Evolutionary conservation across 1,140 invertebrate genomes (phyloP).

Genomic region (Fopius arisanus): DNA sequence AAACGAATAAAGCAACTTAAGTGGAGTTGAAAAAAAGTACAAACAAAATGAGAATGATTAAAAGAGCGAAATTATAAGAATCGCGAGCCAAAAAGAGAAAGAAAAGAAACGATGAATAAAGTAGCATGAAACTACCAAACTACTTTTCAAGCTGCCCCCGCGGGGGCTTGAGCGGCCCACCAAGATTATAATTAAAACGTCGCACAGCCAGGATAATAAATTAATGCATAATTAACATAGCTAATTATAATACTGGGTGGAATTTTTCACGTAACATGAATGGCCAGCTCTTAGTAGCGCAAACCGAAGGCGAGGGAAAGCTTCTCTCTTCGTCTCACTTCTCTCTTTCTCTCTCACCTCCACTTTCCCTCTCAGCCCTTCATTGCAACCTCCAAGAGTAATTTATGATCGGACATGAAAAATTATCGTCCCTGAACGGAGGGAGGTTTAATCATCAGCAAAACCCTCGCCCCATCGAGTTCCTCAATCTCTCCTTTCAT

Average conservation of each 20-base stretch:
- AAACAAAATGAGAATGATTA: conserved; percentile 19
- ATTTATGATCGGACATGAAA: conserved; percentile 65
- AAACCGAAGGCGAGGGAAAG: conserved; percentile 50
- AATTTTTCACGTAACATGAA: conserved; percentile 58
- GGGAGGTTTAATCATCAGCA: conserved; percentile 59
- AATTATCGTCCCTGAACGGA: conserved; percentile 59
- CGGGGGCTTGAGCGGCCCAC: conserved; percentile 30
- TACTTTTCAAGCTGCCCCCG: conserved; percentile 56
- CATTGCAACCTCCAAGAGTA: conserved; percentile 43
- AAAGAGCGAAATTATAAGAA: conserved; percentile 15
- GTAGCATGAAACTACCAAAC: conserved; percentile 54
- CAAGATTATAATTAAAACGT: conserved; percentile 63
- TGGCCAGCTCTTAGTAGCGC: conserved; percentile 34
- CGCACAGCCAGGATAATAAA: conserved; percentile 59
- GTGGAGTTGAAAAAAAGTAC: conserved; percentile 5
- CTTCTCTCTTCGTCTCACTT: not conserved
- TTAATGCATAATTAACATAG: conserved; percentile 64
- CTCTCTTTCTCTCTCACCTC: not conserved
- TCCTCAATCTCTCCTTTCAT: not conserved
- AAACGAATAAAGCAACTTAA: conserved; percentile 4
- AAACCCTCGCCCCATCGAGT: conserved; percentile 25
- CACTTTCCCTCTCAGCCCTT: not conserved
- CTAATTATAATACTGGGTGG: conserved; percentile 62
- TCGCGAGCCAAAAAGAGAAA: conserved; percentile 35
- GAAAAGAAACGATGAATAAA: conserved; percentile 27